A percentile compares a stretch with the other conserved stretches of the same genome.
These are phyloP conservation scores for Pampus argenteus DNA, from an alignment of 2,797 vertebrate genomes.

Conservation along the genomic window DNA sequence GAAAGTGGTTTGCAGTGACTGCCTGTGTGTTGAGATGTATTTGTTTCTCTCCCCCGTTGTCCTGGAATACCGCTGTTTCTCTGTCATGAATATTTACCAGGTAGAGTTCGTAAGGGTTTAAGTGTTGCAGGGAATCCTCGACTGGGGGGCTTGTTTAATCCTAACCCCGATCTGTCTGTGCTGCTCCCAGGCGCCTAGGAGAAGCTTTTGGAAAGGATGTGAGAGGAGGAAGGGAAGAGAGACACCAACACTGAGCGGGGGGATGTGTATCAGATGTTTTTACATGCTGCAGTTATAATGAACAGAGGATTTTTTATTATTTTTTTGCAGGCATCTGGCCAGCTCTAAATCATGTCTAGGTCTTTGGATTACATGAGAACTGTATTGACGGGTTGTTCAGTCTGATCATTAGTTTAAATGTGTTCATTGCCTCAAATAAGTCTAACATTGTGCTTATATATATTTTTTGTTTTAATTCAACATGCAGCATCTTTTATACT, in stretches of 20 bases:
- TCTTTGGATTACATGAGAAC: constrained; percentile 13
- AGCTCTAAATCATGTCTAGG: constrained; percentile 31
- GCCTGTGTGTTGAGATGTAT: constrained; percentile 17
- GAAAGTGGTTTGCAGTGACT: constrained; percentile 8
- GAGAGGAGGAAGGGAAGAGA: constrained; percentile 43
- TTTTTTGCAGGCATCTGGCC: constrained; percentile 24
- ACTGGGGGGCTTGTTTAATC: constrained; percentile 69
- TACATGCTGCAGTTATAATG: constrained; percentile 49
- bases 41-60: constrained; percentile 21
- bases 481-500: not conserved
- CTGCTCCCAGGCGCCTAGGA: constrained; percentile 52
- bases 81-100: constrained; percentile 72
- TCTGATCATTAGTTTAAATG: constrained; percentile 5
- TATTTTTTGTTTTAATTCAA: too few species aligned
- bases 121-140: constrained; percentile 67
- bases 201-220: constrained; percentile 53
- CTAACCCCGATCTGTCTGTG: constrained; percentile 61
- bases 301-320: constrained; percentile 35
- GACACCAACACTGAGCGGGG: constrained; percentile 33
- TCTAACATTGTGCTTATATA: too few species aligned
- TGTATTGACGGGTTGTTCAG: constrained; percentile 15
- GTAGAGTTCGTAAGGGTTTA: constrained; percentile 57
- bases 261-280: constrained; percentile 39
- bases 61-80: constrained; percentile 42
- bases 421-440: too few species aligned